Evolutionary conservation across 2,888 invertebrate species (phyloP).

Genomic region (Quadroppia sp.): DNA sequence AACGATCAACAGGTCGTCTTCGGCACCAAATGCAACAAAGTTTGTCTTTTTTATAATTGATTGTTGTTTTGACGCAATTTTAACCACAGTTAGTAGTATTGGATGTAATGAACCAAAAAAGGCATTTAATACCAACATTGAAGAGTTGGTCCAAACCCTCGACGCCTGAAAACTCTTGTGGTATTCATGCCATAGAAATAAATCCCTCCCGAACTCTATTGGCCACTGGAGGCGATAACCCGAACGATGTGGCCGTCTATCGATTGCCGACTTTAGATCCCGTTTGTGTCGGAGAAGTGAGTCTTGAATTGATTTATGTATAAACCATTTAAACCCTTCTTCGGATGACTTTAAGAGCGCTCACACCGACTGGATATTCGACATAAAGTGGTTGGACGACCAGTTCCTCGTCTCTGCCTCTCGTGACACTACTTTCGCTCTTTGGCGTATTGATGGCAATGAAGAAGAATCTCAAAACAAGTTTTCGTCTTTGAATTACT

Average conservation of each 20-base stretch:
- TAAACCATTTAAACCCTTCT: too few species aligned
- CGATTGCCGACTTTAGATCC: constrained; percentile 90
- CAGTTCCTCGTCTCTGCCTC: constrained; percentile 87
- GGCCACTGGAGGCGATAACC: constrained; percentile 86
- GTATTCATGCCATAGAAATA: constrained; percentile 87
- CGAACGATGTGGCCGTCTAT: constrained; percentile 85
- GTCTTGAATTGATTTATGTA: constrained; percentile 43
- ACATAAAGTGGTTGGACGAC: constrained; percentile 94
- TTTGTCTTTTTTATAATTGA: constrained; percentile 52
- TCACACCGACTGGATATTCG: constrained; percentile 86
- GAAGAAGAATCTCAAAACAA: too few species aligned
- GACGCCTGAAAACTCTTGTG: constrained; percentile 64
- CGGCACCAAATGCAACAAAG: constrained; percentile 96
- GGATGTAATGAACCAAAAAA: constrained; percentile 77
- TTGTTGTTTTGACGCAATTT: neutral
- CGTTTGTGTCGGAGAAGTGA: constrained; percentile 76
- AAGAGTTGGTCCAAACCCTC: constrained; percentile 57
- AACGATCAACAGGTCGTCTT: constrained; percentile 91
- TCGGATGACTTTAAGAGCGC: constrained; percentile 57
- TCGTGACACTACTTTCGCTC: constrained; percentile 79
- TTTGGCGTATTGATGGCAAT: constrained; percentile 71
- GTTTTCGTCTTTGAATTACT: constrained; percentile 46
- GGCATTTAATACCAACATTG: constrained; percentile 83
- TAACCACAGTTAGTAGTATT: constrained; percentile 73
- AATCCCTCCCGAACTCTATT: constrained; percentile 82